These are phyloP conservation scores for Pristis pectinata DNA, from an alignment of 2,797 vertebrate species.

Conservation along the genomic window DNA sequence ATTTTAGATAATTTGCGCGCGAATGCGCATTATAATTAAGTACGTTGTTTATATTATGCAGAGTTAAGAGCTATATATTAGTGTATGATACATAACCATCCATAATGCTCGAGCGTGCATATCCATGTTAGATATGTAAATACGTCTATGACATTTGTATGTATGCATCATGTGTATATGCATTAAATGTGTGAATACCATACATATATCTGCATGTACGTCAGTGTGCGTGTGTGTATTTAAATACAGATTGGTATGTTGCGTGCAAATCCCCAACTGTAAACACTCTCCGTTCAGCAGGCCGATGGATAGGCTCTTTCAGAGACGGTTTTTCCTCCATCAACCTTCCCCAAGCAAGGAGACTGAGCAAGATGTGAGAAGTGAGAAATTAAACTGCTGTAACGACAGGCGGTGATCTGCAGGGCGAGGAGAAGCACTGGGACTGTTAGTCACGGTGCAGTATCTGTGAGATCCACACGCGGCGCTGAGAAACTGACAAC, in stretches of 20 bases:
- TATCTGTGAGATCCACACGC: not conserved
- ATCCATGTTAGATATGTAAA: not conserved
- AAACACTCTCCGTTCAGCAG: not conserved
- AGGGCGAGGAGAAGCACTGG: not conserved
- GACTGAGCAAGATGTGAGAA: not conserved
- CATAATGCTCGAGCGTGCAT: not conserved
- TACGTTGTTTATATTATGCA: too few species aligned
- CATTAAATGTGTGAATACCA: not conserved
- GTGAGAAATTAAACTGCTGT: not conserved
- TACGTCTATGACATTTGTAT: not conserved
- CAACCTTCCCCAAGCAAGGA: not conserved
- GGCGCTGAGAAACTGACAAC: not conserved
- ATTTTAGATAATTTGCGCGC: not conserved
- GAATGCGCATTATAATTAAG: too few species aligned
- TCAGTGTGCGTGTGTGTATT: not conserved
- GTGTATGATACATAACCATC: not conserved
- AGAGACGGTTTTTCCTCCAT: not conserved
- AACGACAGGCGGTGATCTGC: not conserved
- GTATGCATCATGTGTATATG: not conserved
- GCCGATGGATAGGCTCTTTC: not conserved
- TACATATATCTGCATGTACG: not conserved
- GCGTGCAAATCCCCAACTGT: not conserved
- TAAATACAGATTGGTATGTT: not conserved
- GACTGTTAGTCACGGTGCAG: not conserved
- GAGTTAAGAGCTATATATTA: not conserved